phyloP scores from a whole-genome alignment of 2,113 vertebrate genomes.

The Stegastes partitus region DNA sequence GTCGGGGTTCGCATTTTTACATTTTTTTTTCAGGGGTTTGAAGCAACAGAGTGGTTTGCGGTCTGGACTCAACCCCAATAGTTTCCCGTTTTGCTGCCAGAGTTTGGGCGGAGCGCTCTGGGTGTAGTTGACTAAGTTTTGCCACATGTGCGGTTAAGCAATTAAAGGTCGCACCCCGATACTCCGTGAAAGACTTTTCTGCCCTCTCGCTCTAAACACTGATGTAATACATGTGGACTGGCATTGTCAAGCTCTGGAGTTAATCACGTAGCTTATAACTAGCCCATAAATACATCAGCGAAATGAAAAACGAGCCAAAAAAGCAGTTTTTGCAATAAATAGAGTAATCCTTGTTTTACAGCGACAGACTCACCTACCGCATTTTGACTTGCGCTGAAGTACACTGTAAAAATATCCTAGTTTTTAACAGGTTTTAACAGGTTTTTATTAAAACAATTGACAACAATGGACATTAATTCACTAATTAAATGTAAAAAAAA shows the following conservation, averaged over 20 bases:
- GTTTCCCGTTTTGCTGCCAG: conserved; percentile 40
- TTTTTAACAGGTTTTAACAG: too few relatives aligned
- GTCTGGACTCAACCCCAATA: conserved; percentile 60
- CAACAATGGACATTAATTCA: too few relatives aligned
- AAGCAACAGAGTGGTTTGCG: conserved; percentile 54
- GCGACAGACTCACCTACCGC: not conserved
- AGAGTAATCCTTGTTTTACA: not conserved
- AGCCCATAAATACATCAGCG: not conserved
- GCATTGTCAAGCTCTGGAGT: not conserved
- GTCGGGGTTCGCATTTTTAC: conserved; percentile 34
- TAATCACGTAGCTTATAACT: not conserved
- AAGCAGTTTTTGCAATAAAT: not conserved
- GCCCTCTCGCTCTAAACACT: conserved; percentile 14
- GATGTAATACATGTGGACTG: conserved; percentile 11
- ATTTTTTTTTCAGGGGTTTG: conserved; percentile 17
- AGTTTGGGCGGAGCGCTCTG: conserved; percentile 66
- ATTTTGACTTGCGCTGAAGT: conserved; percentile 28
- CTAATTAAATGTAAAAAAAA: too few relatives aligned
- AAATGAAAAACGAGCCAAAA: not conserved
- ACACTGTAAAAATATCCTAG: too few relatives aligned
- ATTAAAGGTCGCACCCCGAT: conserved; percentile 64
- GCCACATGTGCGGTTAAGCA: conserved; percentile 68
- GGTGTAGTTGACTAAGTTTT: conserved; percentile 70
- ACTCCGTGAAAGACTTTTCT: conserved; percentile 12
- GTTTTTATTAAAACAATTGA: too few relatives aligned